phyloP scores from a whole-genome alignment of 2,888 invertebrate species.

The Tipula vernalis region DNA sequence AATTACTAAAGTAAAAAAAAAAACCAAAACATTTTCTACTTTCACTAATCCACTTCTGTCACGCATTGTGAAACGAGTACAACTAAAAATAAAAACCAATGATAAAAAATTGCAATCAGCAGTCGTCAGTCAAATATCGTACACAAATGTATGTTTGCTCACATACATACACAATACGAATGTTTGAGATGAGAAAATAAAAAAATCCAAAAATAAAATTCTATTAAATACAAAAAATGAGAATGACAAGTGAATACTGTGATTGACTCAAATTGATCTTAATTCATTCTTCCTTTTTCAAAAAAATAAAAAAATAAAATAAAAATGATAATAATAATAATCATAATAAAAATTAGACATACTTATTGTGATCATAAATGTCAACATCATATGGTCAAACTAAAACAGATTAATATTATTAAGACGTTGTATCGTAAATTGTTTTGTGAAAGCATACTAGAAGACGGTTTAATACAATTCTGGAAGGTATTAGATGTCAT shows the following conservation, averaged over 20 bases:
- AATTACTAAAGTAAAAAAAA: not conserved
- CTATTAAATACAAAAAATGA: slow-evolving; percentile 5
- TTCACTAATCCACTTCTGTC: not conserved
- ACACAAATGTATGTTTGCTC: not conserved
- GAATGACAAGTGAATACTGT: slow-evolving; percentile 21
- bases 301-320: not conserved
- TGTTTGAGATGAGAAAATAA: not conserved
- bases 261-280: slow-evolving; percentile 27
- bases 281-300: slow-evolving; percentile 25
- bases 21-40: not conserved
- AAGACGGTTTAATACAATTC: too few species aligned
- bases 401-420: not conserved
- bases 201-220: not conserved
- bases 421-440: not conserved
- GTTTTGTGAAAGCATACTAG: not conserved
- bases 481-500: too few species aligned
- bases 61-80: not conserved
- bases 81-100: not conserved
- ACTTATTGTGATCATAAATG: not conserved
- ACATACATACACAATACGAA: not conserved
- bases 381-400: not conserved
- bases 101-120: not conserved
- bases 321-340: slow-evolving; percentile 16
- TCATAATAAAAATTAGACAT: slow-evolving; percentile 4
- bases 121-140: too few species aligned